Evolutionary conservation across 2,113 vertebrate genomes (phyloP), one percentile per base, ranked within the genome.

Genomic region (Pelecanus crispus): DNA sequence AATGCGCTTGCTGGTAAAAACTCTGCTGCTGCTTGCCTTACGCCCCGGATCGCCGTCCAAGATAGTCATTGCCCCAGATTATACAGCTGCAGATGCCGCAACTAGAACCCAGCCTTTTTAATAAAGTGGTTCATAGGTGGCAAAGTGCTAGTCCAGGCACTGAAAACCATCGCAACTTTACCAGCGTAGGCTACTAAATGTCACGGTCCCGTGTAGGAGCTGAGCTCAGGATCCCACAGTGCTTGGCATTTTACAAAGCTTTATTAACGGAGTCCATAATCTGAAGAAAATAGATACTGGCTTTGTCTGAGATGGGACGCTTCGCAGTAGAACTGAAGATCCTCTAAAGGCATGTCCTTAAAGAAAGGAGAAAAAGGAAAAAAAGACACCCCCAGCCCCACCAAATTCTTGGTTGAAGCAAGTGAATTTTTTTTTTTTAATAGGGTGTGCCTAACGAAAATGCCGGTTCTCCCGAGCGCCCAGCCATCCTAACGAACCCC

Each of bases 371-470:
- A 44, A 44, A 44, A 44, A 44, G 14, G 36, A 50, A 24, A 24
- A 11, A 29, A 36, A 21, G 47, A 53, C 34, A 1, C 14, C 9
- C 10, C 32, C 21, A 24, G 38, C 9, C 3, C 6, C 25, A 9
- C 49, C 32, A 28, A 29, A 12, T 22, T 32, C 6, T 11, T 25
- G 40, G 15, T 14, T 13, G 18, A 22, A 67, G 47, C 17, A 5
- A 13, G 50, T 17, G 49, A 19, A 3, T 3, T 28, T 19, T 5
- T 32, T 36, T 19, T 34, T 11, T 9, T 3, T n/a, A n/a, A n/a
- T n/a, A n/a, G n/a, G n/a, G n/a, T n/a, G n/a, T n/a, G n/a, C 86
- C 81, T 73, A 42, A 75, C 95, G 88, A 93, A 70, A 90, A 77
- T 26, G 36, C 49, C 9, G 13, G 44, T 59, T 47, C 94, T 90